Evolutionary conservation across 2,888 invertebrate genomes (phyloP).

Genomic region (Danaus chrysippus): DNA sequence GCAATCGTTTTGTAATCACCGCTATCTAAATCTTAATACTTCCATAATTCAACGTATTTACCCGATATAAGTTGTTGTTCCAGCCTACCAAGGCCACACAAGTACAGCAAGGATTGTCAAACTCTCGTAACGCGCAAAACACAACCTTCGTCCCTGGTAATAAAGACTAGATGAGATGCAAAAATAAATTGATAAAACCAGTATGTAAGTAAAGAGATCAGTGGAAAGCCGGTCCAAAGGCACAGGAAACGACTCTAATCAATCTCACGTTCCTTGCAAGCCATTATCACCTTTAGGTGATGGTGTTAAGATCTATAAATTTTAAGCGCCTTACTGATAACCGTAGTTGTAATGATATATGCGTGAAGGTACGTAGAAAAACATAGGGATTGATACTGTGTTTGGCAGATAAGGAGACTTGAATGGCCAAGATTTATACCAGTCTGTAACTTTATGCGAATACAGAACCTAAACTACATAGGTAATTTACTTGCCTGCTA

Average conservation of each 20-base stretch:
- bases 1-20: conserved; percentile 4
- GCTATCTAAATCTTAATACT: conserved; percentile 20
- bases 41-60: conserved; percentile 22
- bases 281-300: conserved; percentile 33
- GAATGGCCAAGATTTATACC: conserved; percentile 18
- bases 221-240: conserved; percentile 46
- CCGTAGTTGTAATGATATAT: conserved; percentile 24
- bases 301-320: conserved; percentile 32
- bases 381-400: conserved; percentile 24
- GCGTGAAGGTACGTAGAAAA: conserved; percentile 31
- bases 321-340: conserved; percentile 23
- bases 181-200: conserved; percentile 33
- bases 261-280: conserved; percentile 37
- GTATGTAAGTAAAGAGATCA: conserved; percentile 49
- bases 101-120: conserved; percentile 12
- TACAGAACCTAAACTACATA: neutral
- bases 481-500: no score
- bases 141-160: conserved; percentile 15
- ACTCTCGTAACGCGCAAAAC: conserved; percentile 18
- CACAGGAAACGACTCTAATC: conserved; percentile 48
- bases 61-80: conserved; percentile 20
- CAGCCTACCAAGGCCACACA: conserved; percentile 31
- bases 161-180: conserved; percentile 24
- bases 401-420: conserved; percentile 22
- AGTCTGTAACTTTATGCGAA: neutral